phyloP scores from a whole-genome alignment of 2,888 invertebrate species.

The Pinctada fucata region DNA sequence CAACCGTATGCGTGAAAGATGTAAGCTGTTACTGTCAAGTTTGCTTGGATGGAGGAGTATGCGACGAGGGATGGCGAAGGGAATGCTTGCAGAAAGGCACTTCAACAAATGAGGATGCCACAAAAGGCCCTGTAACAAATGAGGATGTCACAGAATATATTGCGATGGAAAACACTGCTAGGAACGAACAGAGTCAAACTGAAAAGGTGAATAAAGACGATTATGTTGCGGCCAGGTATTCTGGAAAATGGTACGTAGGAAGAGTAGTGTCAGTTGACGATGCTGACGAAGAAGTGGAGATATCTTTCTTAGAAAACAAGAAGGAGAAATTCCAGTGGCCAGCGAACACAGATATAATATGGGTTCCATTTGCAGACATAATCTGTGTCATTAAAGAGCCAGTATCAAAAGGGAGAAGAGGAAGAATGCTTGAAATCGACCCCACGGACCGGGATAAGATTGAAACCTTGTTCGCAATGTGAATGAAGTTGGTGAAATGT shows the following conservation, averaged over 20 bases:
- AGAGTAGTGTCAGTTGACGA: constrained; percentile 13
- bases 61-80: constrained; percentile 15
- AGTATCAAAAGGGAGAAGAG: constrained; percentile 9
- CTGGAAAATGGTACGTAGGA: constrained; percentile 31
- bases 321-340: constrained; percentile 34
- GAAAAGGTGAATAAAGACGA: constrained; percentile 1
- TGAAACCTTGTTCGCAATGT: neutral
- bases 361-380: constrained; percentile 13
- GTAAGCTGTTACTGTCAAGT: constrained; percentile 14
- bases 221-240: constrained; percentile 31
- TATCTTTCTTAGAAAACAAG: constrained; percentile 30
- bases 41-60: constrained; percentile 5
- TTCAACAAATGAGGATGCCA: neutral
- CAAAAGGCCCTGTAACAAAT: too few relatives aligned
- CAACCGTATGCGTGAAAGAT: neutral
- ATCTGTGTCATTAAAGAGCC: constrained; percentile 17
- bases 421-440: constrained; percentile 12
- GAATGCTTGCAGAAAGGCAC: constrained; percentile 7
- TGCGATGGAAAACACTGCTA: neutral
- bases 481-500: constrained; percentile 7
- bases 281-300: constrained; percentile 19
- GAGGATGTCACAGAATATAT: neutral
- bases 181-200: neutral
- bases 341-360: constrained; percentile 20
- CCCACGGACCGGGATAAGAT: constrained; percentile 5